Percentiles rank a stretch among this genome's conserved stretches.
These are phyloP conservation scores for Meleagris gallopavo DNA, from an alignment of 2,113 vertebrate species.

Conservation along the genomic window DNA sequence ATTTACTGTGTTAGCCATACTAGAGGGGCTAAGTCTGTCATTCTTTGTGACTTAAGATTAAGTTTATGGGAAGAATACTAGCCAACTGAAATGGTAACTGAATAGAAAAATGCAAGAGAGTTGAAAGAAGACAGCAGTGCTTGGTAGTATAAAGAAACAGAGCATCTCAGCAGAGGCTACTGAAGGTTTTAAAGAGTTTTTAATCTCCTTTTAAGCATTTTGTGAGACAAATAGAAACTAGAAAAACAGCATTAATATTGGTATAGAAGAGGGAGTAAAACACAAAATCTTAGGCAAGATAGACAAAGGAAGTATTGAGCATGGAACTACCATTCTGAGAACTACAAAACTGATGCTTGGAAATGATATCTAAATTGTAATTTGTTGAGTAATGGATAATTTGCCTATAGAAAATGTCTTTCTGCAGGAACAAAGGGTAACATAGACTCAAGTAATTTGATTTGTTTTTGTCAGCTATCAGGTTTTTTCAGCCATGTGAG, in stretches of 20 bases:
- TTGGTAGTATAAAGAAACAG: neutral
- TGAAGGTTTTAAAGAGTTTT: neutral
- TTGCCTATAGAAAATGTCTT: neutral
- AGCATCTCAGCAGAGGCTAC: neutral
- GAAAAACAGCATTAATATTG: neutral
- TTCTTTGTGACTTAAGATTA: neutral
- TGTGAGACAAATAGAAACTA: neutral
- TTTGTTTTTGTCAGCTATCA: neutral
- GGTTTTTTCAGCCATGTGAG: neutral
- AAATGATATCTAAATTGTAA: neutral
- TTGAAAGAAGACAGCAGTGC: neutral
- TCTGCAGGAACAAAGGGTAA: neutral
- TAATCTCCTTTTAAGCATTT: neutral
- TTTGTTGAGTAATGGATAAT: neutral
- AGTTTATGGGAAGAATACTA: neutral
- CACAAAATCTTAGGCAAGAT: neutral
- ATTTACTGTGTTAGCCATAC: neutral
- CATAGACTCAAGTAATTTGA: neutral
- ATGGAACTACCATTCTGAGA: neutral
- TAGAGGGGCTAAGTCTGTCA: neutral
- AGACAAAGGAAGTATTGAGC: neutral
- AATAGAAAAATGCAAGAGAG: neutral
- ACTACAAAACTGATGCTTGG: neutral
- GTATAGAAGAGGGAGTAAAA: neutral
- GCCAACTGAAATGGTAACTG: neutral